Percentiles rank a stretch among this genome's conserved stretches.
Evolutionary conservation across 2,797 vertebrate species (phyloP).

Genomic region (Nasua narica): DNA sequence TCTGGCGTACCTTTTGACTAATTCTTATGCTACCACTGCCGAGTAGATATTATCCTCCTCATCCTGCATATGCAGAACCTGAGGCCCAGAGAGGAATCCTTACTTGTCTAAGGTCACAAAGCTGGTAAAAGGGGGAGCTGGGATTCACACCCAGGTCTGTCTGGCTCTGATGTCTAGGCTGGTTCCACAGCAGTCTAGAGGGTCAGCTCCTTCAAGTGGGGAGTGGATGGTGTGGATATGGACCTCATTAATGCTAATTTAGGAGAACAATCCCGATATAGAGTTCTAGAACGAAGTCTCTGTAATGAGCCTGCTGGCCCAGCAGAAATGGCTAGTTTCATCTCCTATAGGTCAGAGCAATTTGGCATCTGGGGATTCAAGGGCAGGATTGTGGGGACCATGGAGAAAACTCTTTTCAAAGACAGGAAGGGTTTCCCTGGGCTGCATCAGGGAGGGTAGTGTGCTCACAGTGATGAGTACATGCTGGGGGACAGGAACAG

Average conservation of each 20-base stretch:
- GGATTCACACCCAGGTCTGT: neutral
- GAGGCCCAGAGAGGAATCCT: neutral
- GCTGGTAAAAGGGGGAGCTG: neutral
- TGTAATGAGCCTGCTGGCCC: conserved; percentile 37
- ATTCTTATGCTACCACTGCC: neutral
- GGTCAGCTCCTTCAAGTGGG: neutral
- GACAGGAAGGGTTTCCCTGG: neutral
- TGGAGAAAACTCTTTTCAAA: conserved; percentile 25
- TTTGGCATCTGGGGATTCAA: neutral
- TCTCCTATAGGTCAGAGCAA: neutral
- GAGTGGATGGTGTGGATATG: neutral
- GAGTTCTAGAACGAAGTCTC: conserved; percentile 17
- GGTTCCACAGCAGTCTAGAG: neutral
- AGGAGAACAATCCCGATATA: conserved; percentile 35
- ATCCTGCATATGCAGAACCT: neutral
- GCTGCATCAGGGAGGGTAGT: neutral
- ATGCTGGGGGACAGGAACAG: neutral
- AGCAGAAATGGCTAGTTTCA: conserved; percentile 14
- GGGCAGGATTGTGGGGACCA: neutral
- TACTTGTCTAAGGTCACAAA: neutral
- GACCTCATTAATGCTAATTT: conserved; percentile 40
- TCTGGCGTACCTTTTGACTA: neutral
- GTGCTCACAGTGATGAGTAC: neutral
- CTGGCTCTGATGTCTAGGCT: neutral
- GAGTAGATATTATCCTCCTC: neutral